Conservation (phyloP, 1,140 invertebrate species). For the Alviniconcha marisindica region DNA sequence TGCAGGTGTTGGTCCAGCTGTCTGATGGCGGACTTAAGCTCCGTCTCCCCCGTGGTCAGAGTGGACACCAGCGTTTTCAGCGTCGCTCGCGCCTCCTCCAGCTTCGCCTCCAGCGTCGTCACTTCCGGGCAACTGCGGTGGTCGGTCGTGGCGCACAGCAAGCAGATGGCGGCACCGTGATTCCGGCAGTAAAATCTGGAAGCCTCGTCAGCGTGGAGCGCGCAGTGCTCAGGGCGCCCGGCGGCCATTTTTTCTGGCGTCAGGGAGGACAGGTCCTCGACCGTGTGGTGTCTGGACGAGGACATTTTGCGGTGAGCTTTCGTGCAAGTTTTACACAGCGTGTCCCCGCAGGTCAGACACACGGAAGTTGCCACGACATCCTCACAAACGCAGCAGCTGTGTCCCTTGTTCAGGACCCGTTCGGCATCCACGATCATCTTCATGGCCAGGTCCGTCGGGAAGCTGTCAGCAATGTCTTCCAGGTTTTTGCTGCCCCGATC, state of each 20-base stretch:
- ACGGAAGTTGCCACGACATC: neutral
- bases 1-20: neutral
- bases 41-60: neutral
- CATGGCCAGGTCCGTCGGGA: neutral
- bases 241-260: neutral
- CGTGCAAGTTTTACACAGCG: neutral
- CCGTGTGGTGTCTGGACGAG: neutral
- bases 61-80: neutral
- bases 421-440: neutral
- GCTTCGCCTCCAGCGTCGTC: neutral
- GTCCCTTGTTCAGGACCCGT: neutral
- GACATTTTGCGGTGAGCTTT: neutral
- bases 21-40: neutral
- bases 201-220: neutral
- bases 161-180: neutral
- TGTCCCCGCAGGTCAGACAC: neutral
- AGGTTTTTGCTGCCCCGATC: neutral
- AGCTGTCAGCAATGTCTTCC: neutral
- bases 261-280: neutral
- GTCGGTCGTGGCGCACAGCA: neutral
- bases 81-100: neutral
- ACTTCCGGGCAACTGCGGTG: neutral
- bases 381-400: neutral
- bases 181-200: neutral
- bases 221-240: neutral